phyloP scores from a whole-genome alignment of 2,888 invertebrate genomes.

The Drosophila greeni region DNA sequence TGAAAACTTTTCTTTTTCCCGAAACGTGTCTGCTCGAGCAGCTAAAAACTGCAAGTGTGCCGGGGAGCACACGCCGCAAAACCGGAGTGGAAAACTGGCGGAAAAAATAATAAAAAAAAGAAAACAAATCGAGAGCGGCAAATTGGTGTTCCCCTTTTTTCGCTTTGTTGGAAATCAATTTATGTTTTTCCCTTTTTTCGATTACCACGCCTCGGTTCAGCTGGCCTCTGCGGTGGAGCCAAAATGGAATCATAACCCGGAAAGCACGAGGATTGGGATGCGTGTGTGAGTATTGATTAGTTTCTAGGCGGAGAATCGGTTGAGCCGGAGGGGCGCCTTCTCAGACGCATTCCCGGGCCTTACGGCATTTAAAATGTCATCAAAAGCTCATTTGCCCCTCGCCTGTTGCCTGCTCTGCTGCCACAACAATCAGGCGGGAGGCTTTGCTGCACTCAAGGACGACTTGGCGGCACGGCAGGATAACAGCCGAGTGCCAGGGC shows the following conservation, averaged over 20 bases:
- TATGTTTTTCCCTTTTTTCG: constrained; percentile 27
- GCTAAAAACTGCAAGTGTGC: constrained; percentile 30
- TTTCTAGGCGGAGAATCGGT: constrained; percentile 8
- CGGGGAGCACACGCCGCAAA: background rate
- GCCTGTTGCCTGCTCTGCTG: constrained; percentile 2
- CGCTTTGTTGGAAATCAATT: constrained; percentile 35
- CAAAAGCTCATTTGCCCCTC: constrained; percentile 64
- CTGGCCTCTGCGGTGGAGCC: constrained; percentile 24
- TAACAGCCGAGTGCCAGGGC: constrained; percentile 38
- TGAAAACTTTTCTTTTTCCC: constrained; percentile 31
- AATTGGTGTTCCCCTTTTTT: constrained; percentile 31
- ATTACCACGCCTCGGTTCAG: constrained; percentile 30
- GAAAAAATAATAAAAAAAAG: background rate
- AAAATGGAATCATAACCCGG: constrained; percentile 33
- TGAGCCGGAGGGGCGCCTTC: constrained; percentile 2
- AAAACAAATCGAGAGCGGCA: constrained; percentile 18
- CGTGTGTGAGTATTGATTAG: constrained; percentile 31
- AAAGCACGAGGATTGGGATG: constrained; percentile 16
- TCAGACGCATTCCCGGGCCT: constrained; percentile 21
- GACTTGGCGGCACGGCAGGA: constrained; percentile 28
- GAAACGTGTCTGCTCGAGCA: constrained; percentile 31
- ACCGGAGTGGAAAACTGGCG: background rate
- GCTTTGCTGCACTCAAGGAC: constrained; percentile 34
- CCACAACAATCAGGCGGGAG: constrained; percentile 12
- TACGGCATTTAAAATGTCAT: constrained; percentile 57